Evolutionary conservation across 2,113 vertebrate species (phyloP).

Genomic region (Coracopsis vasa): DNA sequence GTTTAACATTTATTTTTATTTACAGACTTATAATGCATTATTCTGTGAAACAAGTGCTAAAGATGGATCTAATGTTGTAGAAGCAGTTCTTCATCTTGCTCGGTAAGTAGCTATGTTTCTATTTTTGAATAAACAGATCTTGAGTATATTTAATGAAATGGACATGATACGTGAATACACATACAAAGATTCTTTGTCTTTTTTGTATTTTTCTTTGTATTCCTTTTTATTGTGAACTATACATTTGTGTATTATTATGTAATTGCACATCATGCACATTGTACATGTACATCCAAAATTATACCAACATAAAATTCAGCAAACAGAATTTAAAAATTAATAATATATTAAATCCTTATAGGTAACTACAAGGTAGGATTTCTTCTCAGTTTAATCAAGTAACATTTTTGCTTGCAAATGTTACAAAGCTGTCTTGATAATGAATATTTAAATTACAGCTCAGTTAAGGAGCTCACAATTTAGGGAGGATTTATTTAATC

Average conservation of each 20-base stretch:
- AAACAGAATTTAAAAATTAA: background rate
- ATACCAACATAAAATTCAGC: background rate
- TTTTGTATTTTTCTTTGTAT: background rate
- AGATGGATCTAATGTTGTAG: constrained; percentile 88
- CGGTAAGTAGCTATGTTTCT: constrained; percentile 72
- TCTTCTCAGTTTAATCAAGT: background rate
- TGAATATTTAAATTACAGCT: background rate
- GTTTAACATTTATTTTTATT: background rate
- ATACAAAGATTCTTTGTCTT: background rate
- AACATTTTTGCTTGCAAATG: background rate
- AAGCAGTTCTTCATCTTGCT: constrained; percentile 92
- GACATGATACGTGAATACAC: background rate
- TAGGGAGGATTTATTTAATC: too few relatives aligned
- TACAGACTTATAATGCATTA: constrained; percentile 83
- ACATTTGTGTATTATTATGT: background rate
- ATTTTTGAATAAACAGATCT: background rate
- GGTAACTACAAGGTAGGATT: background rate
- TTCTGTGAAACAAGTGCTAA: constrained; percentile 96
- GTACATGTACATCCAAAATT: background rate
- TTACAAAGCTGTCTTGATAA: background rate
- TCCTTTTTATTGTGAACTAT: background rate
- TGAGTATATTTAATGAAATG: background rate
- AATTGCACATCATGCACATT: background rate
- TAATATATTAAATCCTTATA: background rate
- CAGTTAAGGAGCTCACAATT: background rate